Percentiles rank a stretch among this genome's conserved stretches.
These are phyloP conservation scores for Pterobdella sp. DNA, from an alignment of 2,888 invertebrate species.

Conservation along the genomic window DNA sequence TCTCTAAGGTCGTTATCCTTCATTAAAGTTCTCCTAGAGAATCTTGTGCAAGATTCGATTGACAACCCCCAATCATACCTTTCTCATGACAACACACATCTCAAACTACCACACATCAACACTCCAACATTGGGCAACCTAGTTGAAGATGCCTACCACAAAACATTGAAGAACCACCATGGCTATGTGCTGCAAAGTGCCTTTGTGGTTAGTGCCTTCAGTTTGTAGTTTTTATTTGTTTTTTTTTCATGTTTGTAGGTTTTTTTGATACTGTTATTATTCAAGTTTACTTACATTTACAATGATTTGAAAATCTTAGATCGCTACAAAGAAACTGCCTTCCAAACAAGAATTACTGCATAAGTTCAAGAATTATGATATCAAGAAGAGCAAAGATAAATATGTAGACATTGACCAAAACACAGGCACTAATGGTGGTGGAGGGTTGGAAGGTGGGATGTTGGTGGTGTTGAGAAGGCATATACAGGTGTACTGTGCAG, in stretches of 20 bases:
- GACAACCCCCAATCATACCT: slow-evolving; percentile 35
- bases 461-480: neutral
- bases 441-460: neutral
- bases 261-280: too few species aligned
- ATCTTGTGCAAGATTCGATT: slow-evolving; percentile 40
- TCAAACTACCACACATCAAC: neutral
- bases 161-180: slow-evolving; percentile 49
- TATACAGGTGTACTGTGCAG: neutral
- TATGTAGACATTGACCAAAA: neutral
- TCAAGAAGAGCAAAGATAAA: too few species aligned
- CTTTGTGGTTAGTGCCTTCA: slow-evolving; percentile 46
- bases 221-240: neutral
- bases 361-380: neutral
- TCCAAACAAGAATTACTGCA: neutral
- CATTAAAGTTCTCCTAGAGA: slow-evolving; percentile 45
- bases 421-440: neutral
- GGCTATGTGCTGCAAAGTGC: slow-evolving; percentile 50
- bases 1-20: slow-evolving; percentile 47
- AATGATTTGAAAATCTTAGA: neutral
- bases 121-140: slow-evolving; percentile 39
- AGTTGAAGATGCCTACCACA: slow-evolving; percentile 46
- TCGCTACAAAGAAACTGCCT: neutral
- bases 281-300: neutral
- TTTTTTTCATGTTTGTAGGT: too few species aligned
- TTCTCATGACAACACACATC: neutral